phyloP scores from a whole-genome alignment of 2,113 vertebrate genomes.

The Willisornis vidua region DNA sequence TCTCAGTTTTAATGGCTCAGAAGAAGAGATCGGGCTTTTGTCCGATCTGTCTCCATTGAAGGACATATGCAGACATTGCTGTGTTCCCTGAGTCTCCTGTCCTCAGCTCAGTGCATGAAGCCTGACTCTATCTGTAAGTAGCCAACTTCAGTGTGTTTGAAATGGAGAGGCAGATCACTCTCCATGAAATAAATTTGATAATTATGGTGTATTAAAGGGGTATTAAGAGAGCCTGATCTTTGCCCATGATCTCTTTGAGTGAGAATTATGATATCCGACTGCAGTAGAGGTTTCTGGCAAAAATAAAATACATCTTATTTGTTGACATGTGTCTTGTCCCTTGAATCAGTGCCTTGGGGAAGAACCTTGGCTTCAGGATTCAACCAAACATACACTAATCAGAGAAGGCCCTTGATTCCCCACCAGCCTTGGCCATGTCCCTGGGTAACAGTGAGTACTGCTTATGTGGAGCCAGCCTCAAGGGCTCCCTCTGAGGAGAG shows the following conservation, averaged over 20 bases:
- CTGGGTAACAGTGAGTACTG: not conserved
- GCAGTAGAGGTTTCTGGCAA: constrained; percentile 16
- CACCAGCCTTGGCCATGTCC: constrained; percentile 65
- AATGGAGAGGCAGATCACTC: not conserved
- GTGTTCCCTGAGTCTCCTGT: not conserved
- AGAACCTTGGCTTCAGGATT: constrained; percentile 44
- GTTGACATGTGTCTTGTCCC: constrained; percentile 24
- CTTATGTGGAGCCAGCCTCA: not conserved
- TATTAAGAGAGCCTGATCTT: not conserved
- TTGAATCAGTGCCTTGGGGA: constrained; percentile 2
- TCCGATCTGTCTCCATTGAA: not conserved
- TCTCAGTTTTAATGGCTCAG: not conserved
- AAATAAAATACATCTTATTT: not conserved
- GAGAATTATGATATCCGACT: not conserved
- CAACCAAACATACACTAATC: constrained; percentile 40
- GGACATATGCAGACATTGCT: not conserved
- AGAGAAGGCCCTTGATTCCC: constrained; percentile 58
- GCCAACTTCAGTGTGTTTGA: not conserved
- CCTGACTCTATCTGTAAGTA: not conserved
- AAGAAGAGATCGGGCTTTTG: not conserved
- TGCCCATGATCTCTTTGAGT: not conserved
- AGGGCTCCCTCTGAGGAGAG: not conserved
- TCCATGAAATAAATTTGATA: not conserved
- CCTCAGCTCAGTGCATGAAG: not conserved
- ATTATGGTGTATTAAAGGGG: not conserved